Conservation (phyloP, 1,140 invertebrate genomes). For the Anastatus disparis region DNA sequence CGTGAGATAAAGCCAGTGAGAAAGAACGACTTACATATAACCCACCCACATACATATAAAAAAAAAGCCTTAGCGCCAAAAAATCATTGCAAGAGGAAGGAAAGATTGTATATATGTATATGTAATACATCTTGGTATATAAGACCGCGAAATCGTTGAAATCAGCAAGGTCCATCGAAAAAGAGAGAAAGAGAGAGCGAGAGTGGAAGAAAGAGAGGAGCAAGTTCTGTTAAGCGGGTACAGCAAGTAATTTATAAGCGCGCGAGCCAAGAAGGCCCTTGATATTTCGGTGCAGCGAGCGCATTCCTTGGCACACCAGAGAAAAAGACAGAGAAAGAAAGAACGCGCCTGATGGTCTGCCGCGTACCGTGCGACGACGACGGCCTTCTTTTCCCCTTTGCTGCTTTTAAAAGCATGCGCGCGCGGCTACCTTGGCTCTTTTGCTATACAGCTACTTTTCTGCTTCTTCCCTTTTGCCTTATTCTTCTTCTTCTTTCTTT, state of each 20-base stretch:
- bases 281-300: conserved; percentile 39
- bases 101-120: too few relatives aligned
- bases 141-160: conserved; percentile 7
- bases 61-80: background rate
- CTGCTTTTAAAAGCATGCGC: conserved; percentile 32
- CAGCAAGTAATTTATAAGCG: conserved; percentile 37
- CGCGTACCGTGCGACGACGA: background rate
- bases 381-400: conserved; percentile 24
- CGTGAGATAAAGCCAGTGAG: background rate
- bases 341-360: conserved; percentile 18
- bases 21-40: background rate
- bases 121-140: background rate
- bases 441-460: too few relatives aligned
- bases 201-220: background rate
- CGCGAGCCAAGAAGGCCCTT: background rate
- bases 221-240: conserved; percentile 6
- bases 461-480: conserved; percentile 12
- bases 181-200: background rate
- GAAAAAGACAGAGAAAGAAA: conserved; percentile 23
- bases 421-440: conserved; percentile 25
- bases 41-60: background rate
- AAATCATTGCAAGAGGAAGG: conserved; percentile 6
- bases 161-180: conserved; percentile 20
- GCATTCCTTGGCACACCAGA: conserved; percentile 35
- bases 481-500: background rate